Percentiles rank a stretch among this genome's conserved stretches.
phyloP scores from a whole-genome alignment of 2,888 invertebrate species.

The Nebria salina region DNA sequence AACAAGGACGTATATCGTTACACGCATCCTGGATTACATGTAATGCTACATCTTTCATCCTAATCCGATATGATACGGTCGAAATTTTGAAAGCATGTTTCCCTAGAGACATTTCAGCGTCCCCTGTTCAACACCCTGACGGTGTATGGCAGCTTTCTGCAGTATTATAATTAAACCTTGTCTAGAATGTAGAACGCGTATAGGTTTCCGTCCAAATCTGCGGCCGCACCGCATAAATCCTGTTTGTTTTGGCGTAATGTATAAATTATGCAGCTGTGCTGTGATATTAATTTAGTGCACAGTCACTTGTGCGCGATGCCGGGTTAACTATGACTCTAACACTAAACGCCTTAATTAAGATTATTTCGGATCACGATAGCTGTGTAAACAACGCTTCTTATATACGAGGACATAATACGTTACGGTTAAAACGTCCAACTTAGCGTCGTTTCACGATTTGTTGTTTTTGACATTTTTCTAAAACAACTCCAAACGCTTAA shows the following conservation, averaged over 20 bases:
- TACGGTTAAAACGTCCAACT: neutral
- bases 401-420: neutral
- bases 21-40: neutral
- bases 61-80: slow-evolving; percentile 9
- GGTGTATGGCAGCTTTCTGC: neutral
- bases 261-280: slow-evolving; percentile 40
- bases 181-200: slow-evolving; percentile 13
- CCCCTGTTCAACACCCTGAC: neutral
- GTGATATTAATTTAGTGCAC: slow-evolving; percentile 40
- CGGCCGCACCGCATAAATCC: slow-evolving; percentile 41
- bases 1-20: neutral
- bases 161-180: slow-evolving; percentile 36
- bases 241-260: slow-evolving; percentile 43
- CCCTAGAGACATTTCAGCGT: neutral
- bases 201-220: slow-evolving; percentile 26
- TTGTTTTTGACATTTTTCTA: neutral
- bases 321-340: neutral
- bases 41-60: neutral
- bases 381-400: slow-evolving; percentile 13
- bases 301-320: slow-evolving; percentile 22
- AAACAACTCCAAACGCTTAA: neutral
- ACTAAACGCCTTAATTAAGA: slow-evolving; percentile 40
- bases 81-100: slow-evolving; percentile 9
- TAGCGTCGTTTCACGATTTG: neutral
- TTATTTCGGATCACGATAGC: slow-evolving; percentile 35